Evolutionary conservation across 2,797 vertebrate species (phyloP).

Genomic region (Lagodon rhomboides): DNA sequence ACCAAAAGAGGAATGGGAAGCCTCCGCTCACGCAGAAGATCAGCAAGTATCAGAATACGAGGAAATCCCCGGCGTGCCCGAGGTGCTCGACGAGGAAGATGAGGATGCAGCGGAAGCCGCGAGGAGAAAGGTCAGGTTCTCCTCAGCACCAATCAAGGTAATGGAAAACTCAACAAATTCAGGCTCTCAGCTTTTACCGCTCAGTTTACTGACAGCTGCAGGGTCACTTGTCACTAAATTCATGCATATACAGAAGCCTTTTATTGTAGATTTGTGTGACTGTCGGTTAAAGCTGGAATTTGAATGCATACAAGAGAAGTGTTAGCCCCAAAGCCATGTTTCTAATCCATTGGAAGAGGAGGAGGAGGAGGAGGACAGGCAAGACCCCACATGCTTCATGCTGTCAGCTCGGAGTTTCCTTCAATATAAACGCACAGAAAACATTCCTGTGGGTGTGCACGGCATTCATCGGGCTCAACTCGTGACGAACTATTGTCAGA

Average conservation of each 20-base stretch:
- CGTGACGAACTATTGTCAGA: background rate
- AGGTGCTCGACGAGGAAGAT: slow-evolving; percentile 84
- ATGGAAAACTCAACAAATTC: background rate
- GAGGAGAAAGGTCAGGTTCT: slow-evolving; percentile 89
- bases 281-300: slow-evolving; percentile 37
- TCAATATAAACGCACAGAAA: slow-evolving; percentile 27
- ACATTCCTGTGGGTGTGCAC: slow-evolving; percentile 37
- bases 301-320: slow-evolving; percentile 28
- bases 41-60: slow-evolving; percentile 74
- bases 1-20: slow-evolving; percentile 32
- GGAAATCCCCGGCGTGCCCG: slow-evolving; percentile 89
- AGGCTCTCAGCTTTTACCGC: background rate
- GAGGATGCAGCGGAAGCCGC: slow-evolving; percentile 44
- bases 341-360: slow-evolving; percentile 48
- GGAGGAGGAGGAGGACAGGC: slow-evolving; percentile 39
- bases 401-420: slow-evolving; percentile 52
- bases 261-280: slow-evolving; percentile 23
- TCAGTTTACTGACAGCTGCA: background rate
- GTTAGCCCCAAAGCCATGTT: slow-evolving; percentile 58
- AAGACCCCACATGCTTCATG: slow-evolving; percentile 72
- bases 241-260: background rate
- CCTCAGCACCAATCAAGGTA: slow-evolving; percentile 92
- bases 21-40: slow-evolving; percentile 35
- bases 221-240: slow-evolving; percentile 6
- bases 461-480: slow-evolving; percentile 6